Evolutionary conservation across 1,140 invertebrate species (phyloP).

Genomic region (Drosophila sp.): DNA sequence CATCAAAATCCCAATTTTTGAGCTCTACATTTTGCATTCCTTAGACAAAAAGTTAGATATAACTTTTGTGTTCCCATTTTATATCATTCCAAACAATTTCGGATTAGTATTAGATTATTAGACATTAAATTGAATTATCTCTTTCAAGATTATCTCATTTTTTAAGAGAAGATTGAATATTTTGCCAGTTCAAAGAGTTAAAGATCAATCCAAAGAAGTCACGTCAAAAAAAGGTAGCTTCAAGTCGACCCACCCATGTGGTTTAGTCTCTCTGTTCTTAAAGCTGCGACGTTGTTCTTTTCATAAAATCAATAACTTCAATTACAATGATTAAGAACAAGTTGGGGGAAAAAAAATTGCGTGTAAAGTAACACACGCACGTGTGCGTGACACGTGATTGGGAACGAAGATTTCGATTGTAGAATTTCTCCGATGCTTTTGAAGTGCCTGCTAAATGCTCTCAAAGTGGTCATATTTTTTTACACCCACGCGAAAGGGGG

Average conservation of each 20-base stretch:
- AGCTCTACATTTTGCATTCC: too few relatives aligned
- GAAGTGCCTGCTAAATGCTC: conserved; percentile 81
- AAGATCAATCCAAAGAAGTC: too few relatives aligned
- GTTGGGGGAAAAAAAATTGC: conserved; percentile 56
- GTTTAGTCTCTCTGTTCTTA: conserved; percentile 26
- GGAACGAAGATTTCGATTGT: conserved; percentile 26
- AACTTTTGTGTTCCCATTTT: too few relatives aligned
- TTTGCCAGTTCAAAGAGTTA: too few relatives aligned
- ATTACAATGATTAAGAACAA: conserved; percentile 50
- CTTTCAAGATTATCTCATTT: too few relatives aligned
- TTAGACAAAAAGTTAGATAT: too few relatives aligned
- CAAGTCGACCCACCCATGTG: conserved; percentile 7
- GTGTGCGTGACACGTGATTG: conserved; percentile 80
- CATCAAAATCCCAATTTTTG: too few relatives aligned
- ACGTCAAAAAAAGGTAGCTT: not conserved
- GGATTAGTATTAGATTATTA: too few relatives aligned
- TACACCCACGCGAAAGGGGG: conserved; percentile 28
- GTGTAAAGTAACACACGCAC: conserved; percentile 80
- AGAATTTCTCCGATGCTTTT: conserved; percentile 54
- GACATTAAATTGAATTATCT: too few relatives aligned
- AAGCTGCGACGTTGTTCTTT: not conserved
- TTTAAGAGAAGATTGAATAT: too few relatives aligned
- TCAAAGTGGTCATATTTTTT: conserved; percentile 69
- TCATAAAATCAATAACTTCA: conserved; percentile 67
- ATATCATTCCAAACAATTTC: too few relatives aligned